Conservation (phyloP, 2,113 vertebrate species). For the Urocitellus parryii region DNA sequence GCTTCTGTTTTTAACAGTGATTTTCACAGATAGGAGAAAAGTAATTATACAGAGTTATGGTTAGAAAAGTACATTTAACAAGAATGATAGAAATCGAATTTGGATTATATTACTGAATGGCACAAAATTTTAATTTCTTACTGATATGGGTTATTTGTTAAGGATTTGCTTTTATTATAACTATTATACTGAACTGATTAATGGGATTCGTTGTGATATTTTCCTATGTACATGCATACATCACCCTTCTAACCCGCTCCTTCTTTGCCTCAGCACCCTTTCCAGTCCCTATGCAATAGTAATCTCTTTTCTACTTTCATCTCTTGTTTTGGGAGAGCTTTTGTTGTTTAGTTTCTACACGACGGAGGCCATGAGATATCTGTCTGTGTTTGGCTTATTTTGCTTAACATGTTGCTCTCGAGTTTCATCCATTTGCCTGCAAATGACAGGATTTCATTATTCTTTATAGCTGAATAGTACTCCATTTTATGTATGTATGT, state of each 20-base stretch:
- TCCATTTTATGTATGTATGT: not conserved
- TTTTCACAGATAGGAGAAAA: not conserved
- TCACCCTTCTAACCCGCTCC: not conserved
- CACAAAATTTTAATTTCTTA: constrained; percentile 4
- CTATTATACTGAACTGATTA: not conserved
- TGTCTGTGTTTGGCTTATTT: not conserved
- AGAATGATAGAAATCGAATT: constrained; percentile 11
- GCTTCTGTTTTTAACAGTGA: constrained; percentile 52
- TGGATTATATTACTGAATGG: not conserved
- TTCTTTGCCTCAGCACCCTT: not conserved
- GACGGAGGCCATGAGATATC: not conserved
- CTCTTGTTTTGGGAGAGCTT: not conserved
- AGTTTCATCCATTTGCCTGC: not conserved
- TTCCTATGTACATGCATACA: not conserved
- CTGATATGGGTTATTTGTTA: not conserved
- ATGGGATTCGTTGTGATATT: not conserved
- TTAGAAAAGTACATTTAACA: not conserved
- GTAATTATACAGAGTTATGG: not conserved
- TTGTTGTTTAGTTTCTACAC: not conserved
- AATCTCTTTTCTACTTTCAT: not conserved
- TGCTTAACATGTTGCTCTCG: not conserved
- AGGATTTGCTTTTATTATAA: not conserved
- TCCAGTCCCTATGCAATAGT: no score
- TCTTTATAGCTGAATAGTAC: not conserved
- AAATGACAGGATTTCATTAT: not conserved